Conservation (phyloP, 2,113 vertebrate species). For the Nettapus auritus region DNA sequence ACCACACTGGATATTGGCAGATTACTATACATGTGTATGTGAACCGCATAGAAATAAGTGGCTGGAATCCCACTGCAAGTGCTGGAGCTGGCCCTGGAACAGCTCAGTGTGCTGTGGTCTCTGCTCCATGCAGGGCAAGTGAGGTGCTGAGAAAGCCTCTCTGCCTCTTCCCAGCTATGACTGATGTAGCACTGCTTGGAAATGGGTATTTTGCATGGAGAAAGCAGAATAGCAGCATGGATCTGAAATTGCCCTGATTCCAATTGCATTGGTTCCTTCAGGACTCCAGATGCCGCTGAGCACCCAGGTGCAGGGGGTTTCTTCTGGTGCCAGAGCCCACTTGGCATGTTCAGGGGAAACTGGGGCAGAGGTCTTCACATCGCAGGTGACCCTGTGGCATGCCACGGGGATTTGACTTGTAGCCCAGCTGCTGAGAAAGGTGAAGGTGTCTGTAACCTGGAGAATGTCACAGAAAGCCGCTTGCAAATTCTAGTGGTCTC, state of each 20-base stretch:
- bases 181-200: background rate
- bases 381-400: background rate
- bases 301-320: accelerated
- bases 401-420: background rate
- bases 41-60: background rate
- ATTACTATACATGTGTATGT: background rate
- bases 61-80: background rate
- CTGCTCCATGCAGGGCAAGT: background rate
- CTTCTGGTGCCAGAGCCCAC: background rate
- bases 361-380: accelerated
- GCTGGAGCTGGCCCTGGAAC: accelerated
- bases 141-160: background rate
- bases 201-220: background rate
- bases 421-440: background rate
- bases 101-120: background rate
- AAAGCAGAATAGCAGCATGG: background rate
- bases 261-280: background rate
- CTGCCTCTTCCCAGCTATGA: background rate
- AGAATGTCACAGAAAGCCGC: background rate
- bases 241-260: background rate
- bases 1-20: background rate
- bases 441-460: background rate
- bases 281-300: accelerated
- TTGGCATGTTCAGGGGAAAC: background rate
- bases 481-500: background rate